Evolutionary conservation across 2,797 vertebrate species (phyloP).

Genomic region (Alcedo quadribrachys): DNA sequence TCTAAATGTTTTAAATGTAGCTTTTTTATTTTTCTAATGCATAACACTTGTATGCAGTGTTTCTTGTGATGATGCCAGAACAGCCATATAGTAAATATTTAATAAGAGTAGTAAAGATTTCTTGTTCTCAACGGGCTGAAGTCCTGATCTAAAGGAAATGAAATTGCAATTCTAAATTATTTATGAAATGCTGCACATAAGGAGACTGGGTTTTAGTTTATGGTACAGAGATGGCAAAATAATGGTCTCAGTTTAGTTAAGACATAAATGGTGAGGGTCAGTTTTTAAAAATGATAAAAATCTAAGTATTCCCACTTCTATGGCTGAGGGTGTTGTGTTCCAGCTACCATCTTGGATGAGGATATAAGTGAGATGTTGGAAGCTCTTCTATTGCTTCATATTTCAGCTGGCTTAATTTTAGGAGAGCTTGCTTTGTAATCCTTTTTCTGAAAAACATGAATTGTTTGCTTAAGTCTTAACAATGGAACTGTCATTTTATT

Average conservation of each 20-base stretch:
- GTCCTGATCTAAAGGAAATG: constrained; percentile 42
- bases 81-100: constrained; percentile 72
- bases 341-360: no score
- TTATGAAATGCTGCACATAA: constrained; percentile 17
- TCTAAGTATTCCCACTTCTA: neutral
- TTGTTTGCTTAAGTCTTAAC: neutral
- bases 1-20: constrained; percentile 26
- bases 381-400: neutral
- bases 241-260: constrained; percentile 16
- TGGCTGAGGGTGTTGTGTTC: neutral
- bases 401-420: neutral
- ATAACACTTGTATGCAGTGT: constrained; percentile 19
- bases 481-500: neutral
- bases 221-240: neutral
- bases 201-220: constrained; percentile 1
- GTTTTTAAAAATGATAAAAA: neutral
- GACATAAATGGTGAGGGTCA: neutral
- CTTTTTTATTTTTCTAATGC: constrained; percentile 55
- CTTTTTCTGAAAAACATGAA: neutral
- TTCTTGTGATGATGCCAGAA: constrained; percentile 52
- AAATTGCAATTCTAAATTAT: constrained; percentile 49
- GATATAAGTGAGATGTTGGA: neutral
- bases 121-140: neutral
- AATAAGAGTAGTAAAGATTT: constrained; percentile 60
- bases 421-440: neutral